These are phyloP conservation scores for Hyppa rectilinea DNA, from an alignment of 2,888 invertebrate species.

Conservation along the genomic window DNA sequence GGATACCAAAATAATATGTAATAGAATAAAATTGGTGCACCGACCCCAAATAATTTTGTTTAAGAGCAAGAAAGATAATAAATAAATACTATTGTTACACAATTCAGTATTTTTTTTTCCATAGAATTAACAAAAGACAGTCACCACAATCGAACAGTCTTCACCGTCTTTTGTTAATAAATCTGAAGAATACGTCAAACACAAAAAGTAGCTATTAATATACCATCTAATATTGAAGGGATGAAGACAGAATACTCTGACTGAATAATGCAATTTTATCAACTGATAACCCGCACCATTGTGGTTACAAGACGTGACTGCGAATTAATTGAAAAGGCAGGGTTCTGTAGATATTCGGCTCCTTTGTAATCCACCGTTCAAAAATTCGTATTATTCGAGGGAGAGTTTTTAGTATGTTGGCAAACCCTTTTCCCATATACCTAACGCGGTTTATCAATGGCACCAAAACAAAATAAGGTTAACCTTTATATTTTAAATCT, in stretches of 20 bases:
- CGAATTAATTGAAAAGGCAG: conserved; percentile 49
- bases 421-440: not conserved
- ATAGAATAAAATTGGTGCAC: too few species aligned
- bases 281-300: conserved; percentile 45
- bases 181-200: not conserved
- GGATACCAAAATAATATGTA: too few species aligned
- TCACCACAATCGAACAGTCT: not conserved
- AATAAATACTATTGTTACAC: too few species aligned
- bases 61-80: too few species aligned
- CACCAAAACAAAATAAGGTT: not conserved
- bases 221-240: conserved; percentile 18
- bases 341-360: conserved; percentile 28
- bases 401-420: not conserved
- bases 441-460: not conserved
- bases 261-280: conserved; percentile 53
- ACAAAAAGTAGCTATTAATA: conserved; percentile 10
- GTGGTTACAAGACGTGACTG: conserved; percentile 45
- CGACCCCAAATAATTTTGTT: too few species aligned
- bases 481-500: not conserved
- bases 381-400: conserved; percentile 39
- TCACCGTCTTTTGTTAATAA: conserved; percentile 11
- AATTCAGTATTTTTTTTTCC: too few species aligned
- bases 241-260: conserved; percentile 24
- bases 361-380: conserved; percentile 52
- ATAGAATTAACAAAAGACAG: not conserved